phyloP scores from a whole-genome alignment of 2,888 invertebrate genomes.

The Aspidiotus rigidus region DNA sequence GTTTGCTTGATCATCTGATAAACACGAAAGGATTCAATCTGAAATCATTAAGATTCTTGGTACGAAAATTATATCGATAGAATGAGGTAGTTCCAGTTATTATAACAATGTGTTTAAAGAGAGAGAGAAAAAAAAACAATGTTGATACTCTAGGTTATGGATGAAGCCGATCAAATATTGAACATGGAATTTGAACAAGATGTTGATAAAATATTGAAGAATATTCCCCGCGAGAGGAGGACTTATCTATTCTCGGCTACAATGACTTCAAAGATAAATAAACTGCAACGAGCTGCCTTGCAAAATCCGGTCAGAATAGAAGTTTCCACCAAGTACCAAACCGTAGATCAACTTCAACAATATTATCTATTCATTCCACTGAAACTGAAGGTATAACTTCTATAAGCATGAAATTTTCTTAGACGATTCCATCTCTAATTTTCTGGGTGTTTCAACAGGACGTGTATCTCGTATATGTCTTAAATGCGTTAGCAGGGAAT shows the following conservation, averaged over 20 bases:
- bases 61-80: slow-evolving; percentile 44
- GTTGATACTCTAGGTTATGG: slow-evolving; percentile 65
- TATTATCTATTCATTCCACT: slow-evolving; percentile 90
- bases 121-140: no score
- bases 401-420: not conserved
- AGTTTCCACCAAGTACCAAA: slow-evolving; percentile 93
- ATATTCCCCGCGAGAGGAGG: slow-evolving; percentile 79
- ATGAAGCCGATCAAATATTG: slow-evolving; percentile 96
- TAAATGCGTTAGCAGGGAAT: slow-evolving; percentile 91
- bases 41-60: slow-evolving; percentile 76
- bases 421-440: not conserved
- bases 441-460: slow-evolving; percentile 54
- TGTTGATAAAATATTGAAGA: slow-evolving; percentile 87
- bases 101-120: not conserved
- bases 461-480: slow-evolving; percentile 85
- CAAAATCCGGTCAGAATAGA: slow-evolving; percentile 92
- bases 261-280: slow-evolving; percentile 96
- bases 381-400: slow-evolving; percentile 70
- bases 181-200: slow-evolving; percentile 99
- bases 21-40: slow-evolving; percentile 96
- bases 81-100: not conserved
- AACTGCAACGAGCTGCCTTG: slow-evolving; percentile 88
- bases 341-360: slow-evolving; percentile 92
- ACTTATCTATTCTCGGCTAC: slow-evolving; percentile 97
- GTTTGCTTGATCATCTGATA: slow-evolving; percentile 90